These are phyloP conservation scores for Galerucella calmariensis DNA, from an alignment of 2,888 invertebrate species.

Conservation along the genomic window DNA sequence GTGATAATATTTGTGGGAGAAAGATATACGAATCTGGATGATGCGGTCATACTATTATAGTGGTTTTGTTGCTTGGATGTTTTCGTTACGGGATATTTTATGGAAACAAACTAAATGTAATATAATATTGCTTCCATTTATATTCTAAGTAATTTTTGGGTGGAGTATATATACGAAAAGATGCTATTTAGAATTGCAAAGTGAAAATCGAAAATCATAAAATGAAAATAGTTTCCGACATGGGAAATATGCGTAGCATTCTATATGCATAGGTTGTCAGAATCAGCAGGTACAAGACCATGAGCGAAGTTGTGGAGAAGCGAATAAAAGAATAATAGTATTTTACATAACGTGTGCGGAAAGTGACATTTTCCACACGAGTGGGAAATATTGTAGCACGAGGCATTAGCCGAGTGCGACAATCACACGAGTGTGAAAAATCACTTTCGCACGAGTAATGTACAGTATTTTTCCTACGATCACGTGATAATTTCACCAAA, in stretches of 20 bases:
- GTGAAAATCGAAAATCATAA: conserved; percentile 28
- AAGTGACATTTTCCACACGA: too few relatives aligned
- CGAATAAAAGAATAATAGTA: too few relatives aligned
- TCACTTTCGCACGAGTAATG: too few relatives aligned
- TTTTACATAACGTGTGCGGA: too few relatives aligned
- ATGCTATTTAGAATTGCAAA: conserved; percentile 15
- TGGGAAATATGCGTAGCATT: conserved; percentile 23
- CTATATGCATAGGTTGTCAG: conserved; percentile 22
- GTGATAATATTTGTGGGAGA: too few relatives aligned
- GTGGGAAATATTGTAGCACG: too few relatives aligned
- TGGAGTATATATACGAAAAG: conserved; percentile 6
- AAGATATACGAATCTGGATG: too few relatives aligned
- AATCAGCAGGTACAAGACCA: not conserved
- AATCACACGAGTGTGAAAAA: too few relatives aligned
- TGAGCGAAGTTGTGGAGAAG: too few relatives aligned
- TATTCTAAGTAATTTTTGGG: not conserved
- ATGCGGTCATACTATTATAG: not conserved
- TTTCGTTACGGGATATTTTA: not conserved
- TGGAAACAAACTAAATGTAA: not conserved
- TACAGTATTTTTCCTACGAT: too few relatives aligned
- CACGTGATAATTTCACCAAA: too few relatives aligned
- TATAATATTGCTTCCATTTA: conserved; percentile 5
- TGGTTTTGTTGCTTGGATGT: not conserved
- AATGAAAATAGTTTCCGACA: conserved; percentile 20
- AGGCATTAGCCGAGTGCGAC: too few relatives aligned